Base-by-base conservation (phyloP, 2,888 invertebrate species). In the Thysanoteuthis rhombus region DNA sequence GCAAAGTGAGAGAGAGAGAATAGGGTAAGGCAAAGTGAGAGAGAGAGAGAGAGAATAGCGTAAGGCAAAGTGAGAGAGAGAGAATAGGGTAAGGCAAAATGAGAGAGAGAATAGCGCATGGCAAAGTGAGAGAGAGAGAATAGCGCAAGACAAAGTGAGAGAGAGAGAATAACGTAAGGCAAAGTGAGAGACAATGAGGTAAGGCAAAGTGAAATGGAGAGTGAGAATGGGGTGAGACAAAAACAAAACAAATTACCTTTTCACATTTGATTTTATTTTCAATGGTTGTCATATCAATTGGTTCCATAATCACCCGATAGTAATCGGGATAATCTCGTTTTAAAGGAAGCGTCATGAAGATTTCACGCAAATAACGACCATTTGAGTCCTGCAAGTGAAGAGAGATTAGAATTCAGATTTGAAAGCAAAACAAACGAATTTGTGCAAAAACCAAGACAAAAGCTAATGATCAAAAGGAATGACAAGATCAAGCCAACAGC, bases 341-440 rank as follows among this genome's bases (percentile, higher is more conserved):
- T 47, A 99, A 99, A 0, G 99, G 99, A 96, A 99, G 98, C 97
- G 99, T 99, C 98, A 99, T 98, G 97, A 99, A 99, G 95, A 99
- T 98, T 94, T 98, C 97, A 97, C 99, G 98, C 0, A 99, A 98
- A 95, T 98, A 98, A 32, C 99, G 97, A 0, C 98, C 98, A 95
- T 98, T 98, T 90, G 98, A 98, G 95, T 98, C 98, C 98, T 98
- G 95, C 92, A 97, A 97, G 94, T 93, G 94, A 90, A 58, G 75
- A 36, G 10, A 12, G 8, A 75, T 75, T 75, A 36, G n/a, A 36
- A 75, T 75, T n/a, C 75, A 75, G 75, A n/a, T 75, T 75, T 75
- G 22, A 75, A 75, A 75, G 36, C 75, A 75, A 36, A 75, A 36
- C n/a, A 75, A 75, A 75, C 6, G 3, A 10, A 75, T 10, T 75